Evolutionary conservation across 2,888 invertebrate species (phyloP), one percentile per base, ranked within the genome.

Genomic region (Smittia aterrima): DNA sequence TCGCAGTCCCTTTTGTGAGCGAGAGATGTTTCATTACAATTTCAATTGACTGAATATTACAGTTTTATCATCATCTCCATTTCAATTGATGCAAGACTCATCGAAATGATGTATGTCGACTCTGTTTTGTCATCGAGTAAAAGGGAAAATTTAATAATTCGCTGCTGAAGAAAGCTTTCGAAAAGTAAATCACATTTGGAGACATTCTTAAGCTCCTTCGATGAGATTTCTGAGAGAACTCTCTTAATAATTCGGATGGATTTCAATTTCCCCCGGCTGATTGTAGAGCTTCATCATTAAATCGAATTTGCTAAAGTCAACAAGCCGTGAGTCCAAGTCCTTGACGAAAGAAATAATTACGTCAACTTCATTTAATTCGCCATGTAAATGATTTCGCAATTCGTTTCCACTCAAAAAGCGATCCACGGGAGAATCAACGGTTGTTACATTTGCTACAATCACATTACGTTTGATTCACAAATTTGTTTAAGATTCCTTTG

Each of bases 401-500:
- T 58, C n/a, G 22, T 25, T 64, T 64, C 25, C 27, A n/a, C 64
- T 64, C 64, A 13, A 25, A 20, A 22, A 3, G 27, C 25, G n/a
- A 27, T 27, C 22, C 4, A 2, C 18, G 58, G n/a, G n/a, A 58
- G 1, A 22, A 58, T 53, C 58, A 18, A 58, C 7, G 24, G 58
- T 22, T 27, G 1, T 64, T n/a, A 27, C 25, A 6, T 13, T 4
- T 64, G 9, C 16, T 27, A 13, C 25, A 64, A 64, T 64, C 64
- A 64, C 64, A 64, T 64, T 64, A 64, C 25, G n/a, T 27, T 64
- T 25, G 27, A 27, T 27, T 27, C n/a, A 13, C 64, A 27, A 64
- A 64, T 72, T 72, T 72, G 72, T 54, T 54, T 47, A 62, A 24
- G 32, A 32, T 70, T 47, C 68, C 40, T 40, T 62, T 72, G 72